Conservation (phyloP, 2,797 vertebrate genomes). For the Mormyrops boulengeri region DNA sequence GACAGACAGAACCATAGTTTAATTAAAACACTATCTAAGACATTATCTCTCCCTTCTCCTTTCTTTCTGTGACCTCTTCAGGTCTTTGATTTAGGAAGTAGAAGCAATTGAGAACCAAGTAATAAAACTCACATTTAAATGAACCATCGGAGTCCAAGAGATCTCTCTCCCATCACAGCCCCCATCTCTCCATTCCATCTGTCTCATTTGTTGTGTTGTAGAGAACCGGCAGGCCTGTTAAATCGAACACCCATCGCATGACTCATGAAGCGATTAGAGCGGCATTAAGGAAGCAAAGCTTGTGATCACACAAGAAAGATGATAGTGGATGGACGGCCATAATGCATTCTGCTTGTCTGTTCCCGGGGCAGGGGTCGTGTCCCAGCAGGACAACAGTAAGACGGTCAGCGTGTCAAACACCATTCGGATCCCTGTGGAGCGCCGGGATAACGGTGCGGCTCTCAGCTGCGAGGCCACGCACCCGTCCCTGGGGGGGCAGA, state of each 20-base stretch:
- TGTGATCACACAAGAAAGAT: neutral
- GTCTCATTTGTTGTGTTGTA: neutral
- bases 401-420: constrained; percentile 75
- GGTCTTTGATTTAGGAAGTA: constrained; percentile 36
- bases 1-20: constrained; percentile 46
- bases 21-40: constrained; percentile 61
- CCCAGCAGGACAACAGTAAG: constrained; percentile 77
- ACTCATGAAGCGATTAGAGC: neutral
- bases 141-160: too few species aligned
- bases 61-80: constrained; percentile 29
- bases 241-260: neutral
- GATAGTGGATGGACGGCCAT: neutral
- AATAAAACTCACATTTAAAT: constrained; percentile 41
- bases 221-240: neutral
- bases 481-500: constrained; percentile 67
- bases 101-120: constrained; percentile 47
- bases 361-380: constrained; percentile 64
- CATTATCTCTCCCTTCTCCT: constrained; percentile 37
- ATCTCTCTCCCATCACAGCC: neutral
- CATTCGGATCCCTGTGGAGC: constrained; percentile 72
- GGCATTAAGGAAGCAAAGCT: neutral
- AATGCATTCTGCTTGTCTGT: neutral
- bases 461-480: constrained; percentile 78
- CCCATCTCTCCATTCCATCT: neutral
- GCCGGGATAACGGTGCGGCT: constrained; percentile 77